Conservation (phyloP, 2,113 vertebrate species). For the Cottus gobio region DNA sequence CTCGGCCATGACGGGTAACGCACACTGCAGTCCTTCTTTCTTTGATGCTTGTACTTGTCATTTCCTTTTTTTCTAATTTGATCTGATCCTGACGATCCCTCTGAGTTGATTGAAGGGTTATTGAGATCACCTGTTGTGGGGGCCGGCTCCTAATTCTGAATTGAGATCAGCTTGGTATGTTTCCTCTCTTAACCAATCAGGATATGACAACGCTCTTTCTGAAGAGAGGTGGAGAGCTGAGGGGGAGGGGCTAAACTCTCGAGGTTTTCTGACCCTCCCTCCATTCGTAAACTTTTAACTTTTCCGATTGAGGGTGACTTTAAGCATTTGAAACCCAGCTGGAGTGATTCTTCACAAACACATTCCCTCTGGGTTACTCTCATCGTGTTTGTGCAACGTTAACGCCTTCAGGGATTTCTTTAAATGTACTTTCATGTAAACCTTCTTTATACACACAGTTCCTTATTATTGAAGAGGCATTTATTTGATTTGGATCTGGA, state of each 20-base stretch:
- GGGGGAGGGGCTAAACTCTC: no score
- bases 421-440: not conserved
- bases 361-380: not conserved
- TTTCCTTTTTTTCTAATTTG: not conserved
- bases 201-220: not conserved
- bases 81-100: not conserved
- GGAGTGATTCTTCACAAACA: not conserved
- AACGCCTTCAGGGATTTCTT: not conserved
- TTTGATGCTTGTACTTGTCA: not conserved
- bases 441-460: not conserved
- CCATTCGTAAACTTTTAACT: not conserved
- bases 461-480: not conserved
- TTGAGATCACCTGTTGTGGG: not conserved
- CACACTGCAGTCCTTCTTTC: not conserved
- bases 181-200: not conserved
- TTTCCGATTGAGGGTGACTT: not conserved
- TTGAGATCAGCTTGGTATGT: not conserved
- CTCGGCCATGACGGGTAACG: constrained; percentile 92
- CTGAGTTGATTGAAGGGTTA: not conserved
- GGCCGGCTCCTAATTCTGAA: not conserved
- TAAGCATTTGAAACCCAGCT: not conserved
- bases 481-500: not conserved
- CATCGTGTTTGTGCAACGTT: not conserved
- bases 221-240: not conserved
- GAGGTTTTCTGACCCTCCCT: not conserved